Conservation (phyloP, 2,113 vertebrate species). For the Platichthys stellatus region DNA sequence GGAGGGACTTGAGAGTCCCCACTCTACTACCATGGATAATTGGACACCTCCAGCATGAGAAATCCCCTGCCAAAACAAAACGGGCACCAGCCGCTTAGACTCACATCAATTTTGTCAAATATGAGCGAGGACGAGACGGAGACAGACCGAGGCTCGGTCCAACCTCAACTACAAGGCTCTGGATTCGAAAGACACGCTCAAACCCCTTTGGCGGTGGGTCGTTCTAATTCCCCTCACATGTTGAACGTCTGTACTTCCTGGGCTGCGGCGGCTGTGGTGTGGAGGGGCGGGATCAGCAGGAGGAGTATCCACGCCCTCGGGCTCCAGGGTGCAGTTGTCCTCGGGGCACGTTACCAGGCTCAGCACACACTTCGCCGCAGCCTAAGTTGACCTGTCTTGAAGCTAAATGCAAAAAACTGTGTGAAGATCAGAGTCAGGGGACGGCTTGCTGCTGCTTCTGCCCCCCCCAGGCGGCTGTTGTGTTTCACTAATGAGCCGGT, state of each 20-base stretch:
- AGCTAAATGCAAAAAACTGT: slow-evolving; percentile 69
- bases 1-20: slow-evolving; percentile 66
- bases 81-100: slow-evolving; percentile 39
- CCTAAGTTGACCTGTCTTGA: slow-evolving; percentile 71
- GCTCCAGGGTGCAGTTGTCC: slow-evolving; percentile 53
- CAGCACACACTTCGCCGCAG: slow-evolving; percentile 27
- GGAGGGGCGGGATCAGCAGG: slow-evolving; percentile 42
- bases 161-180: slow-evolving; percentile 37
- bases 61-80: slow-evolving; percentile 69
- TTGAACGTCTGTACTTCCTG: slow-evolving; percentile 46
- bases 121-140: slow-evolving; percentile 42
- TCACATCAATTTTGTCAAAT: slow-evolving; percentile 67
- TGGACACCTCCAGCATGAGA: slow-evolving; percentile 77
- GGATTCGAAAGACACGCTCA: slow-evolving; percentile 41
- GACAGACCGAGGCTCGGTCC: not conserved
- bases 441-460: slow-evolving; percentile 43
- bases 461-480: slow-evolving; percentile 65
- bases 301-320: slow-evolving; percentile 55
- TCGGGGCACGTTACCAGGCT: slow-evolving; percentile 47
- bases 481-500: slow-evolving; percentile 70
- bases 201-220: slow-evolving; percentile 36
- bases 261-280: slow-evolving; percentile 28
- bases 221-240: slow-evolving; percentile 51
- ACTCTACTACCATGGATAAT: slow-evolving; percentile 74
- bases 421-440: slow-evolving; percentile 67